Evolutionary conservation across 2,113 vertebrate genomes (phyloP).

Genomic region (Xenopus tropicalis): UCB_Xtro_10.0 CM004443.2:133607001-133607500

Average conservation of each 20-base stretch:
- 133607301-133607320: slow-evolving; percentile 58
- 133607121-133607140: too few species aligned
- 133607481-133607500: slow-evolving; percentile 73
- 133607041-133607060: too few species aligned
- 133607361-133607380: slow-evolving; percentile 51
- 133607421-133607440: slow-evolving; percentile 56
- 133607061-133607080: too few species aligned
- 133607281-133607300: slow-evolving; percentile 60
- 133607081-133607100: too few species aligned
- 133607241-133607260: slow-evolving; percentile 45
- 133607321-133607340: slow-evolving; percentile 42
- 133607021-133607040: too few species aligned
- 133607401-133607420: slow-evolving; percentile 61
- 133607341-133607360: slow-evolving; percentile 56
- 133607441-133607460: slow-evolving; percentile 66
- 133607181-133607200: too few species aligned
- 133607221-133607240: background rate
- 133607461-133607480: slow-evolving; percentile 75
- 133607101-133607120: too few species aligned
- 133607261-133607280: slow-evolving; percentile 54
- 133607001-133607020: too few species aligned
- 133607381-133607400: slow-evolving; percentile 53
- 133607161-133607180: too few species aligned
- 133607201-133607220: too few species aligned
- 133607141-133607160: too few species aligned